These are phyloP conservation scores for Cryptotis parvus DNA, from an alignment of 2,113 vertebrate species.

Conservation along the genomic window DNA sequence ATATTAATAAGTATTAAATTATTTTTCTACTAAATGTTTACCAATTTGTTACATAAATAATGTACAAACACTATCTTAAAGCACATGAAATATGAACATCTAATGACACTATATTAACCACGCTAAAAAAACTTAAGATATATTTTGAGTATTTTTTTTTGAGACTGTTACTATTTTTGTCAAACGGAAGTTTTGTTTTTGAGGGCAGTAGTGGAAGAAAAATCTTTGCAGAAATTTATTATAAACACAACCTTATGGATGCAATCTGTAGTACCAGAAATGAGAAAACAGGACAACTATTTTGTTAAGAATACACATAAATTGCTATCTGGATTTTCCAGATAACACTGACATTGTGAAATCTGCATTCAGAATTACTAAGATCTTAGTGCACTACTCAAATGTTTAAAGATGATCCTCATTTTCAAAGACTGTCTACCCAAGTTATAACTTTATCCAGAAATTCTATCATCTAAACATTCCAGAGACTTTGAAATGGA, in stretches of 20 bases:
- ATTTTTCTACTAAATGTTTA: conserved; percentile 36
- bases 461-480: conserved; percentile 84
- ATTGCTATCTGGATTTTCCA: conserved; percentile 68
- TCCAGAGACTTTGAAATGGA: conserved; percentile 86
- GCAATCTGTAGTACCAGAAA: not conserved
- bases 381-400: conserved; percentile 45
- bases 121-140: conserved; percentile 40
- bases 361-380: conserved; percentile 57
- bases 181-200: conserved; percentile 43
- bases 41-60: not conserved
- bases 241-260: conserved; percentile 47
- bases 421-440: conserved; percentile 80
- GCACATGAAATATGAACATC: not conserved
- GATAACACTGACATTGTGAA: conserved; percentile 53
- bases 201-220: conserved; percentile 33
- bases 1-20: conserved; percentile 1
- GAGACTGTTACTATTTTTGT: conserved; percentile 33
- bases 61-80: conserved; percentile 60
- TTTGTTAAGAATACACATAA: conserved; percentile 30
- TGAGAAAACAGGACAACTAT: conserved; percentile 32
- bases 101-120: conserved; percentile 38
- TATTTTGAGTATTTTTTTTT: conserved; percentile 42
- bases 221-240: conserved; percentile 20
- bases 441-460: conserved; percentile 83
- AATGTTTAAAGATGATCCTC: conserved; percentile 79